Base-by-base conservation (phyloP, 2,113 vertebrate genomes). In the Calonectris borealis region DNA sequence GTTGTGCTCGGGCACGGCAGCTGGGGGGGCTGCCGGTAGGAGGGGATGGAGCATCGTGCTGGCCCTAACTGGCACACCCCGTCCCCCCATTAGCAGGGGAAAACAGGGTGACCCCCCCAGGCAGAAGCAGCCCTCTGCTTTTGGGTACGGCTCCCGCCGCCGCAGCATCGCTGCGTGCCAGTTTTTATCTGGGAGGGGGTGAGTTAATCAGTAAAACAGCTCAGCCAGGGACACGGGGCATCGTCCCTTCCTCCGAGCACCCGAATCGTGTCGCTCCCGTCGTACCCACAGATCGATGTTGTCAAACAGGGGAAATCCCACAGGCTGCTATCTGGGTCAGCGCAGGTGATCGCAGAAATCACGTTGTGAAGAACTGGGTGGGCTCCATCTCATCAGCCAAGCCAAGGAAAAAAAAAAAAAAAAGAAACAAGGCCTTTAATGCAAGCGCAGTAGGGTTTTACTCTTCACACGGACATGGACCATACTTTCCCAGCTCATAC, bases 41-140 rank as follows among this genome's bases (percentile, higher is more conserved):
- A 32, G 36, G 52, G 6, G 24, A 16, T 4, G 11, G 34, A 82
- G 34, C 52, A 48, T 20, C 0, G 0, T 54, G 60, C 48, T 54
- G 58, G 40, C 32, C 73, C 49, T 34, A 34, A 8, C 16, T 48
- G 77, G 29, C 26, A 69, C 55, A 14, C 54, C 65, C 31, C 0
- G 0, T 16, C 19, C 48, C 34, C 29, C 34, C 8, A 4, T 26
- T 21, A 32, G 26, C 58, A 31, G 4, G 46, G 18, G 32, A 24
- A 52, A 66, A 34, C 11, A 40, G 31, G 36, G 38, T 4, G 68
- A 72, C 9, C 25, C 16, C 57, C 40, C 40, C 36, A 70, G 68
- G 57, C 52, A 85, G 58, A 42, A 90, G 38, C 19, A 83, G 4
- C 21, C 13, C 62, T 2, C 17, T 27, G 55, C 34, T 69, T 82